Conservation (phyloP, 2,888 invertebrate species). For the Leptura quadrifasciata region DNA sequence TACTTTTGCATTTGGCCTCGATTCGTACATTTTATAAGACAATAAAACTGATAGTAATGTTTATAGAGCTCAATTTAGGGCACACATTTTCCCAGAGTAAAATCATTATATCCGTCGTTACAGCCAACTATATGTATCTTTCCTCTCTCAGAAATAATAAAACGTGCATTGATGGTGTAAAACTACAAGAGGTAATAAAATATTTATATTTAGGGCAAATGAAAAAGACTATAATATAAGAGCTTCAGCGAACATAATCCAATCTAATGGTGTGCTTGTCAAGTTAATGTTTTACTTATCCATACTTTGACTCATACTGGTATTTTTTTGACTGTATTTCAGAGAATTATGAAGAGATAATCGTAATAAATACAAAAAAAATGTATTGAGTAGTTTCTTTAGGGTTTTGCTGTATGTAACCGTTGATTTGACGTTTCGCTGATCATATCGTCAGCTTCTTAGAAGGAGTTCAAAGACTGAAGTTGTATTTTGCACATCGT, state of each 20-base stretch:
- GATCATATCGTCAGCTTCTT: no score
- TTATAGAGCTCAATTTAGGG: not conserved
- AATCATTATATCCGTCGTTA: slow-evolving; percentile 7
- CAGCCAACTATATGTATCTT: not conserved
- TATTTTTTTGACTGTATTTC: no score
- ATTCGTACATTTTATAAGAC: not conserved
- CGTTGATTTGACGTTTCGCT: no score
- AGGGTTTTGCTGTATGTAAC: no score
- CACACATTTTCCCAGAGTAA: not conserved
- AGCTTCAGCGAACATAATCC: not conserved
- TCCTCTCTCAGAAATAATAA: not conserved
- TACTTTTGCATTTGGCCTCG: not conserved
- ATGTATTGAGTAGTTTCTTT: no score
- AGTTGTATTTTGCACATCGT: no score
- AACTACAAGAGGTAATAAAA: not conserved
- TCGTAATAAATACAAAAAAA: no score
- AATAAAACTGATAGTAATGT: slow-evolving; percentile 7
- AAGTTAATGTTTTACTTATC: no score
- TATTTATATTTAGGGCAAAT: not conserved
- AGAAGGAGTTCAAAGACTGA: no score
- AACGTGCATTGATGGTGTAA: not conserved
- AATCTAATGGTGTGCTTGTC: no score
- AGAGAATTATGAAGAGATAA: no score
- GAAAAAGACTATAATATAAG: not conserved
- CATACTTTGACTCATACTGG: no score